Evolutionary conservation across 2,797 vertebrate genomes (phyloP), one percentile per base, ranked within the genome.

Genomic region (Gallinago stenura): DNA sequence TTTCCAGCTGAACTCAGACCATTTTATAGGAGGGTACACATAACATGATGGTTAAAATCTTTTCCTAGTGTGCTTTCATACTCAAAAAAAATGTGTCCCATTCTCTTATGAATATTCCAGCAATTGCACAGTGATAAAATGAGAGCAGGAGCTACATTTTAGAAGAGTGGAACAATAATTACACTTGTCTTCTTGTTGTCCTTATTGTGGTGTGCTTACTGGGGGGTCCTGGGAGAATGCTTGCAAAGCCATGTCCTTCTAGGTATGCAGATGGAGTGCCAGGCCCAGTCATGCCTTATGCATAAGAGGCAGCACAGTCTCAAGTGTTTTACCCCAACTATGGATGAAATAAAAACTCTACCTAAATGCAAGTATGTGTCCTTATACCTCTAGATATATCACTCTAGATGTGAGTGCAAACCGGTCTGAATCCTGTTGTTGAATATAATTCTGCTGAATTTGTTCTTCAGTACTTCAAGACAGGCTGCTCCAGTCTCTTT

Each of bases 351-450:
- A 86, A 89, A 83, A 80, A 10, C 24, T 24, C 3, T 15, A 54
- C 11, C 31, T 76, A 50, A n/a, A 56, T 15, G 18, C 8, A 87
- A 60, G 3, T 3, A 15, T 9, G 1, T 0, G 0, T 54, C 12
- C 16, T 89, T 53, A 41, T 3, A 37, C 2, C 12, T 54, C 20
- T n/a, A 58, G 18, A 65, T 46, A 39, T 39, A 39, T 39, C 37
- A 39, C 12, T 54, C 20, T n/a, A 58, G 18, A 65, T 46, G 21
- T 28, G 33, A 73, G 21, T 41, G 28, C 31, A 48, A 58, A 61
- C 10, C 12, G 6, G 3, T 89, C 35, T 69, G 18, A 80, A n/a
- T 69, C 26, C 41, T 16, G 37, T 25, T 33, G 16, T 9, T 68
- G 41, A 64, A 19, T 33, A 62, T 9, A 33, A 13, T 16, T 53